Conservation (phyloP, 2,888 invertebrate species). For the Crepidodera aurea region DNA sequence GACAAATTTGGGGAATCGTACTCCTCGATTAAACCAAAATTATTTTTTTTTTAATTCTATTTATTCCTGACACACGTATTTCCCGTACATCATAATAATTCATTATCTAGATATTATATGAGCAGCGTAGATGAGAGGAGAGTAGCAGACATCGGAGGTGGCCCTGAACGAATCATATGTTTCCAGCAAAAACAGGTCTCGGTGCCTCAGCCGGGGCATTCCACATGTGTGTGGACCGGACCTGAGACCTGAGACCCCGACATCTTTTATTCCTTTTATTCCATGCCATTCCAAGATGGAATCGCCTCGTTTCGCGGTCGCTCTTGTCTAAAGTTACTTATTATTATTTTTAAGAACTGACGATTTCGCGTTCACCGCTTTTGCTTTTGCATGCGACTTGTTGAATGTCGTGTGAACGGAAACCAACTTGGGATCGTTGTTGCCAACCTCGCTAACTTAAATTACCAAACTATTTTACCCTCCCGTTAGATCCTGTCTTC, state of each 20-base stretch:
- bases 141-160: slow-evolving; percentile 16
- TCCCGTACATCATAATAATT: no score
- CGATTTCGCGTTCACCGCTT: slow-evolving; percentile 38
- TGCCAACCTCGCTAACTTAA: slow-evolving; percentile 10
- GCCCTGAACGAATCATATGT: slow-evolving; percentile 34
- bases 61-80: no score
- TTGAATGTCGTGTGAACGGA: slow-evolving; percentile 40
- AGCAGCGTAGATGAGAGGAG: no score
- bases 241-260: slow-evolving; percentile 10
- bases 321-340: no score
- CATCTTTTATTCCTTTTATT: slow-evolving; percentile 20
- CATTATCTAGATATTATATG: no score
- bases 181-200: slow-evolving; percentile 40
- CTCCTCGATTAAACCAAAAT: no score
- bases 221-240: slow-evolving; percentile 35
- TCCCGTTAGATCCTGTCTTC: no score
- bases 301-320: slow-evolving; percentile 4
- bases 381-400: slow-evolving; percentile 41
- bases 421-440: slow-evolving; percentile 26
- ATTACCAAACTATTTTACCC: no score
- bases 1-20: no score
- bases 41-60: no score
- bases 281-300: slow-evolving; percentile 12
- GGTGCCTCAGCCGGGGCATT: slow-evolving; percentile 35
- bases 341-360: no score